A percentile compares a stretch with the other conserved stretches of the same genome.
These are phyloP conservation scores for Euplagia quadripunctaria DNA, from an alignment of 2,888 invertebrate species.

Conservation along the genomic window DNA sequence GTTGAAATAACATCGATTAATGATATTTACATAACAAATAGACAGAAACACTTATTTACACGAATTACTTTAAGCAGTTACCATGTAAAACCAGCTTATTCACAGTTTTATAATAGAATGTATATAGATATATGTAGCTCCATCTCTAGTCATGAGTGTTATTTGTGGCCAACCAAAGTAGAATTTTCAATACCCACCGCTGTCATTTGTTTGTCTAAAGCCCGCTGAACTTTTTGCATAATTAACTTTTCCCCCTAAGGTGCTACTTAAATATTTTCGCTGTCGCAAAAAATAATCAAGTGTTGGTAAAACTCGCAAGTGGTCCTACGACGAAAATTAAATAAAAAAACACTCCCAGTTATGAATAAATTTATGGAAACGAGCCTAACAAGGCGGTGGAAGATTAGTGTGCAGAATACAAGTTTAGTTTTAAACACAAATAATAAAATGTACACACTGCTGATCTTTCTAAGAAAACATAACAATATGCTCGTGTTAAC, in stretches of 20 bases:
- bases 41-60: no score
- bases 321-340: constrained; percentile 43
- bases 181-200: neutral
- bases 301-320: constrained; percentile 25
- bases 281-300: constrained; percentile 24
- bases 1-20: no score
- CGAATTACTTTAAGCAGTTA: no score
- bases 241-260: constrained; percentile 3
- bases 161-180: neutral
- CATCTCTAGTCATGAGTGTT: neutral
- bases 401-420: constrained; percentile 5
- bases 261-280: constrained; percentile 13
- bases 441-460: neutral
- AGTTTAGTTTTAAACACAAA: neutral
- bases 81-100: no score
- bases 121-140: no score
- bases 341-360: constrained; percentile 54
- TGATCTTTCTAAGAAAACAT: neutral
- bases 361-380: constrained; percentile 64
- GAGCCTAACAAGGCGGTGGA: constrained; percentile 57
- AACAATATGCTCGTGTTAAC: no score
- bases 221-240: neutral
- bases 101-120: no score
- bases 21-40: no score
- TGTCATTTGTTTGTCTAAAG: neutral